Conservation (phyloP, 2,113 vertebrate genomes). For the Urocynchramus pylzowi region DNA sequence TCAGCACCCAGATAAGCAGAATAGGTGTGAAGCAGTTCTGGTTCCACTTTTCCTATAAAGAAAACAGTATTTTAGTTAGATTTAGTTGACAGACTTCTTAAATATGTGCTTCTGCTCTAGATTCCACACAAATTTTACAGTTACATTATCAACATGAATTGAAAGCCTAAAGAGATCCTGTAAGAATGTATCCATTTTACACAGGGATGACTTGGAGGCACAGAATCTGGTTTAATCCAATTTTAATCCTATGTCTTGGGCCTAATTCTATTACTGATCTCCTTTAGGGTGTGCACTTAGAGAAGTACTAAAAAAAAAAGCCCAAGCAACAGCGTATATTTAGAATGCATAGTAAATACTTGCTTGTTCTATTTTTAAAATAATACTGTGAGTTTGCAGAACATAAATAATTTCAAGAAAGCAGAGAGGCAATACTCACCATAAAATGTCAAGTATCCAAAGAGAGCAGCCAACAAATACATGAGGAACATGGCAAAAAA, state of each 20-base stretch:
- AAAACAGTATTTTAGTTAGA: not conserved
- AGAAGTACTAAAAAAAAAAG: not conserved
- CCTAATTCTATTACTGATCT: not conserved
- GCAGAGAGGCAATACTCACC: constrained; percentile 72
- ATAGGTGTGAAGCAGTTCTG: constrained; percentile 94
- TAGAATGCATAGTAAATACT: not conserved
- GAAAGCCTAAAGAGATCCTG: not conserved
- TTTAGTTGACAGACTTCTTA: not conserved
- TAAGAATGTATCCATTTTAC: not conserved
- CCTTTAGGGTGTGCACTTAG: not conserved
- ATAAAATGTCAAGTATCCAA: constrained; percentile 96
- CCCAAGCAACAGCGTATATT: not conserved
- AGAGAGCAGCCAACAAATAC: constrained; percentile 95
- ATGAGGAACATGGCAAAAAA: constrained; percentile 96
- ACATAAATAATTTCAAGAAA: not conserved
- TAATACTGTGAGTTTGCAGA: not conserved
- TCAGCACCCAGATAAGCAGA: constrained; percentile 78
- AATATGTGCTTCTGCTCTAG: not conserved
- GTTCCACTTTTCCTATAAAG: constrained; percentile 79
- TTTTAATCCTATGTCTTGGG: not conserved
- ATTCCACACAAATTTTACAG: not conserved
- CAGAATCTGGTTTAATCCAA: not conserved
- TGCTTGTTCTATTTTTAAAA: not conserved
- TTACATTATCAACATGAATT: not conserved
- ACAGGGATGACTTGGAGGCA: not conserved